phyloP scores from a whole-genome alignment of 2,113 vertebrate genomes.

The Dissostichus mawsoni region DNA sequence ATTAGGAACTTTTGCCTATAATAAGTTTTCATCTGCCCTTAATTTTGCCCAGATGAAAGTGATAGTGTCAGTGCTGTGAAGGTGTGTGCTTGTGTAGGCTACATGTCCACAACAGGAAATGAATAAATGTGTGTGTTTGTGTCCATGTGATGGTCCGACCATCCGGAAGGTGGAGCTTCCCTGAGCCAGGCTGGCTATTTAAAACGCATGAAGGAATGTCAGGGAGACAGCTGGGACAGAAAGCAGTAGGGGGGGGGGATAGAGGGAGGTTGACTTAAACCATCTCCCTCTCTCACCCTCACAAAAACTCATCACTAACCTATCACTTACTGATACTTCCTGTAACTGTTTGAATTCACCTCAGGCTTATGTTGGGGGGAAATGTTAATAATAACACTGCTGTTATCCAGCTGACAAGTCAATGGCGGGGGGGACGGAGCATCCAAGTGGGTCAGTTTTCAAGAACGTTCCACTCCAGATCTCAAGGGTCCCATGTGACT shows the following conservation, averaged over 20 bases:
- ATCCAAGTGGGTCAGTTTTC: slow-evolving; percentile 57
- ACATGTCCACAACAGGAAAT: not conserved
- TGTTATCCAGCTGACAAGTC: slow-evolving; percentile 31
- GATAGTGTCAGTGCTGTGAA: not conserved
- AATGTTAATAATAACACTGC: slow-evolving; percentile 39
- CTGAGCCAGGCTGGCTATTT: slow-evolving; percentile 77
- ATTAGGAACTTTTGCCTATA: not conserved
- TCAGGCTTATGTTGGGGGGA: not conserved
- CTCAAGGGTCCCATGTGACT: slow-evolving; percentile 37
- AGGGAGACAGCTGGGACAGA: slow-evolving; percentile 78
- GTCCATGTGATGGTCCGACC: slow-evolving; percentile 27
- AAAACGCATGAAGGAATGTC: slow-evolving; percentile 81
- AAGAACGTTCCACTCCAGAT: slow-evolving; percentile 31
- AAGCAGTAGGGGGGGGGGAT: not conserved
- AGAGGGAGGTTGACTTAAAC: not conserved
- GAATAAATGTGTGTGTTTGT: not conserved
- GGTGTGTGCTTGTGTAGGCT: not conserved
- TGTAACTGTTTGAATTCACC: slow-evolving; percentile 16
- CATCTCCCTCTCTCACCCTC: slow-evolving; percentile 9
- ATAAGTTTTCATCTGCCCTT: not conserved
- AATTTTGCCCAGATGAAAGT: not conserved
- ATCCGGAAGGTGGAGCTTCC: slow-evolving; percentile 27
- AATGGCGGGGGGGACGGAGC: slow-evolving; percentile 9
- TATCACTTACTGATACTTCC: slow-evolving; percentile 32
- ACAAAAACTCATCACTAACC: slow-evolving; percentile 1